phyloP scores from a whole-genome alignment of 2,888 invertebrate genomes.

The Steinernema scapterisci region DNA sequence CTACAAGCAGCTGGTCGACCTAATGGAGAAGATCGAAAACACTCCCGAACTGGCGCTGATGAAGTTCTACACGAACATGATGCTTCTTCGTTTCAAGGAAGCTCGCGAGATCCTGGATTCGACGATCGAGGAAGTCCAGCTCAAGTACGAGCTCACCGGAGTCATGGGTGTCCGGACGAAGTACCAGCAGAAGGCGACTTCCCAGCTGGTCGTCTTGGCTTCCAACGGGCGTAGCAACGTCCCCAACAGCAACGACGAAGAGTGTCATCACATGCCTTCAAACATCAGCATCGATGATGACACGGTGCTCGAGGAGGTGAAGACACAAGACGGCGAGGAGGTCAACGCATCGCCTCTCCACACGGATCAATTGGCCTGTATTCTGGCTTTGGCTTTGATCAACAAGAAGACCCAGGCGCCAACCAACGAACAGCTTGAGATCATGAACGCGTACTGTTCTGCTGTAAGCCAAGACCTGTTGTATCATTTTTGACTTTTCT shows the following conservation, averaged over 20 bases:
- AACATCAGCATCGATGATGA: conserved; percentile 75
- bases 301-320: conserved; percentile 80
- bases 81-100: conserved; percentile 18
- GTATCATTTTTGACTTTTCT: no score
- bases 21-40: background rate
- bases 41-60: conserved; percentile 1
- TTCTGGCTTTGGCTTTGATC: conserved; percentile 79
- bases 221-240: conserved; percentile 35
- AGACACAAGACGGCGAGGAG: conserved; percentile 75
- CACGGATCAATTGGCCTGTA: conserved; percentile 74
- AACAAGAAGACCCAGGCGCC: conserved; percentile 76
- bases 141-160: conserved; percentile 4
- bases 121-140: background rate
- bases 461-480: conserved; percentile 50
- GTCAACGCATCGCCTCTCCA: conserved; percentile 26
- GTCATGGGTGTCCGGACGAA: conserved; percentile 84
- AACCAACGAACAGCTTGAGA: conserved; percentile 81
- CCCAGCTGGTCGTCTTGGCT: conserved; percentile 75
- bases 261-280: background rate
- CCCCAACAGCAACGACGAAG: conserved; percentile 37
- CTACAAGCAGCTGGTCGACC: conserved; percentile 4
- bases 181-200: conserved; percentile 80
- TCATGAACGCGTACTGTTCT: conserved; percentile 78
- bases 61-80: conserved; percentile 6
- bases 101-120: conserved; percentile 2